Percentiles rank a stretch among this genome's conserved stretches.
Conservation (phyloP, 2,888 invertebrate species). For the Hipparchia sbordonii region DNA sequence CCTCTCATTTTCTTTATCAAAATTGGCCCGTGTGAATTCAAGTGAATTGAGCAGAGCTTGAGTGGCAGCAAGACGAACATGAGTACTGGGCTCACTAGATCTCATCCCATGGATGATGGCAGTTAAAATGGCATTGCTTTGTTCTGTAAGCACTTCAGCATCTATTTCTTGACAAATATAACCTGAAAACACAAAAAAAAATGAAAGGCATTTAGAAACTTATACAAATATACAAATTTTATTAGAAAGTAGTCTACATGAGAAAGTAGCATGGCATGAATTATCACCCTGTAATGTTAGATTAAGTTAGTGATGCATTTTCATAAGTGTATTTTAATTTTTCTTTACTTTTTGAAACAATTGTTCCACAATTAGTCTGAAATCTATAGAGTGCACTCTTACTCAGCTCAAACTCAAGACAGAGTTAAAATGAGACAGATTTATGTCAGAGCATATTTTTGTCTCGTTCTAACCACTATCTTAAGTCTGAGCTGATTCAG, state of each 20-base stretch:
- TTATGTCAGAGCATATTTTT: no score
- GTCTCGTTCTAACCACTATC: no score
- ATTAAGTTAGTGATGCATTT: no score
- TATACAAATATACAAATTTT: not conserved
- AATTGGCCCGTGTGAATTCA: slow-evolving; percentile 99
- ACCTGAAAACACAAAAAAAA: slow-evolving; percentile 54
- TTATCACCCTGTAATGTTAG: no score
- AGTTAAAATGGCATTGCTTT: slow-evolving; percentile 98
- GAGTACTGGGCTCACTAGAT: slow-evolving; percentile 94
- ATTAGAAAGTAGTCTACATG: not conserved
- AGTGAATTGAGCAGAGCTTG: slow-evolving; percentile 98
- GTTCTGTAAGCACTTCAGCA: slow-evolving; percentile 94
- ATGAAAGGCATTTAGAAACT: no score
- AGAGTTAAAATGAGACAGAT: no score
- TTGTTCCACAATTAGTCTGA: no score
- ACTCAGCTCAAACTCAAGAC: no score
- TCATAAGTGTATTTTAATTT: no score
- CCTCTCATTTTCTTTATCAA: slow-evolving; percentile 97
- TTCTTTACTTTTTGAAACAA: no score
- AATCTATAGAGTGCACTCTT: no score
- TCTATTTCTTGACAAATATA: slow-evolving; percentile 99
- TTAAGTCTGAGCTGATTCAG: no score
- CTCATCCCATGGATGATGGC: slow-evolving; percentile 99
- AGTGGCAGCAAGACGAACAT: slow-evolving; percentile 98
- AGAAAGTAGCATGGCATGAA: not conserved